A percentile compares a stretch with the other conserved stretches of the same genome.
Conservation (phyloP, 1,140 invertebrate species). For the Mycetomoellerius zeteki region DNA sequence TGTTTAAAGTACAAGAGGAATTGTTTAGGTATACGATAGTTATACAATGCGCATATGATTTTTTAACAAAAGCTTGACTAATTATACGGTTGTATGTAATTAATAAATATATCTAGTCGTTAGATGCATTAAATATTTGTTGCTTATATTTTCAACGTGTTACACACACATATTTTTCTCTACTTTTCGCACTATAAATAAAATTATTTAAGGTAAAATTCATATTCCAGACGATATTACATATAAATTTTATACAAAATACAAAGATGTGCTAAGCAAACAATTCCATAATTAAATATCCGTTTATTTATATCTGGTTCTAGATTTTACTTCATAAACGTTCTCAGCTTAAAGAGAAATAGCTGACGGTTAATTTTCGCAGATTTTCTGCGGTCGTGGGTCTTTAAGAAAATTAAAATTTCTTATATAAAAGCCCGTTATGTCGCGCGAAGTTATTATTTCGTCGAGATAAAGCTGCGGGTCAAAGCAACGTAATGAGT, state of each 20-base stretch:
- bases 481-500: conserved; percentile 46
- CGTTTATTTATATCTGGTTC: conserved; percentile 25
- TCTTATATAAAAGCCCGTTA: conserved; percentile 36
- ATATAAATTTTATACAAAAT: conserved; percentile 21
- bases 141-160: background rate
- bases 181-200: background rate
- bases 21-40: background rate
- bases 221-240: background rate
- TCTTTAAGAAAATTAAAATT: conserved; percentile 61
- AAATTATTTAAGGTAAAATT: background rate
- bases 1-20: background rate
- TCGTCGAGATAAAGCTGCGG: conserved; percentile 32
- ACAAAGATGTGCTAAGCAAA: conserved; percentile 4
- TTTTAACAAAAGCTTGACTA: background rate
- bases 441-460: conserved; percentile 21
- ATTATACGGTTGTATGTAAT: background rate
- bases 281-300: conserved; percentile 33
- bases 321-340: background rate
- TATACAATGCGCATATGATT: background rate
- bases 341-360: background rate
- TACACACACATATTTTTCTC: background rate
- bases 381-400: background rate
- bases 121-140: background rate
- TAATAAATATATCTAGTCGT: background rate
- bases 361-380: conserved; percentile 51